phyloP scores from a whole-genome alignment of 2,888 invertebrate species.

The Willowsia nigromaculata region DNA sequence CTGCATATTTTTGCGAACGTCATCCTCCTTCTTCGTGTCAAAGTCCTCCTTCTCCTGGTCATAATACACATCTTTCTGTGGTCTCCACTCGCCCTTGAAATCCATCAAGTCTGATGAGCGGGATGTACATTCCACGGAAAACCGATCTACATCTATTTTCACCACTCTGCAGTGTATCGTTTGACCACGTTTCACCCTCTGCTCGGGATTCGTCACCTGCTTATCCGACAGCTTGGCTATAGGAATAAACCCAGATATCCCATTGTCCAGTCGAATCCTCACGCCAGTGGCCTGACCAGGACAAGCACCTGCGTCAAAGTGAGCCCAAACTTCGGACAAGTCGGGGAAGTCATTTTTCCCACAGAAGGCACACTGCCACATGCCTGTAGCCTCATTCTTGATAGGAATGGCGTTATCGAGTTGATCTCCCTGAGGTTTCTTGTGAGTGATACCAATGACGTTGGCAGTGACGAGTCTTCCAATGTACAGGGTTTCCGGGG shows the following conservation, averaged over 20 bases:
- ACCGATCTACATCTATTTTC: constrained; percentile 97
- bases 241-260: constrained; percentile 94
- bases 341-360: constrained; percentile 97
- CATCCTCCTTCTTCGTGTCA: constrained; percentile 89
- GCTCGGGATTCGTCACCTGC: constrained; percentile 94
- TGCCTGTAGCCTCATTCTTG: constrained; percentile 94
- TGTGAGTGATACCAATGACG: constrained; percentile 90
- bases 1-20: constrained; percentile 90
- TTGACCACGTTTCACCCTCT: constrained; percentile 91
- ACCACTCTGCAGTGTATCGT: constrained; percentile 92
- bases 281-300: constrained; percentile 98
- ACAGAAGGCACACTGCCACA: constrained; percentile 99
- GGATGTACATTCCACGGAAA: constrained; percentile 95
- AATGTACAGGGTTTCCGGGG: constrained; percentile 94
- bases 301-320: constrained; percentile 97
- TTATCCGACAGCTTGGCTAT: constrained; percentile 95
- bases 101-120: constrained; percentile 95
- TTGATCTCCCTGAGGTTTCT: constrained; percentile 95
- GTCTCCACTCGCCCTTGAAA: constrained; percentile 94
- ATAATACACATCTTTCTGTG: constrained; percentile 93
- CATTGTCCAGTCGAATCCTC: constrained; percentile 93
- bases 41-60: constrained; percentile 91
- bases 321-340: constrained; percentile 98
- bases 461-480: constrained; percentile 92
- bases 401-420: constrained; percentile 97